A percentile compares a stretch with the other conserved stretches of the same genome.
Conservation (phyloP, 1,140 invertebrate species). For the Tachypleus tridentatus region DNA sequence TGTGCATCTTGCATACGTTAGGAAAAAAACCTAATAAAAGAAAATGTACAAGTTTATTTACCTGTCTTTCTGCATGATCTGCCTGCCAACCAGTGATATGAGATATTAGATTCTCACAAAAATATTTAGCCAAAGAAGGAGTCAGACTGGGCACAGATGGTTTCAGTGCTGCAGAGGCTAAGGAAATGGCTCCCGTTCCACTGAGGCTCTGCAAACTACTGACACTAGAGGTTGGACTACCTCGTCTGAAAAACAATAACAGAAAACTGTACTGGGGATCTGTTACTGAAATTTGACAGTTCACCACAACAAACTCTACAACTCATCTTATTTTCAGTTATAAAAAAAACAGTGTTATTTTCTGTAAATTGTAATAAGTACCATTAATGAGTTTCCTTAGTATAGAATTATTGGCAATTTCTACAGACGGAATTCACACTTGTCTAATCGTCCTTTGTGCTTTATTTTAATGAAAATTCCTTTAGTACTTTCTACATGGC, state of each 20-base stretch:
- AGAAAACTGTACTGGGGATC: no score
- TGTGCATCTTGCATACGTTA: neutral
- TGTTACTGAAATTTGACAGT: no score
- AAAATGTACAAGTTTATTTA: slow-evolving; percentile 37
- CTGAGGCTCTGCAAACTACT: slow-evolving; percentile 41
- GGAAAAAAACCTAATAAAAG: neutral
- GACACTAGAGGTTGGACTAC: slow-evolving; percentile 40
- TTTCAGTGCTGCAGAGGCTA: slow-evolving; percentile 27
- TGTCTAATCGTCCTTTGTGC: no score
- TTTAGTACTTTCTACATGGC: no score
- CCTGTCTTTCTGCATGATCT: slow-evolving; percentile 85
- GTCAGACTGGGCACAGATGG: slow-evolving; percentile 53
- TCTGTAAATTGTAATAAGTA: no score
- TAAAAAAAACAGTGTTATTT: no score
- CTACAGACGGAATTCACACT: no score
- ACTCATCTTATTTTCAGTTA: no score
- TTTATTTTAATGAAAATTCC: no score
- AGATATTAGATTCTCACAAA: slow-evolving; percentile 73
- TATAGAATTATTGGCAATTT: no score
- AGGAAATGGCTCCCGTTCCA: slow-evolving; percentile 29
- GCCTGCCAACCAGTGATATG: slow-evolving; percentile 87
- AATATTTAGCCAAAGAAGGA: slow-evolving; percentile 80
- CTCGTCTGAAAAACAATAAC: slow-evolving; percentile 15
- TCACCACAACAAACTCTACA: no score
- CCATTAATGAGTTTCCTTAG: no score